phyloP scores from a whole-genome alignment of 2,797 vertebrate genomes.

The Chromobotia macracanthus region DNA sequence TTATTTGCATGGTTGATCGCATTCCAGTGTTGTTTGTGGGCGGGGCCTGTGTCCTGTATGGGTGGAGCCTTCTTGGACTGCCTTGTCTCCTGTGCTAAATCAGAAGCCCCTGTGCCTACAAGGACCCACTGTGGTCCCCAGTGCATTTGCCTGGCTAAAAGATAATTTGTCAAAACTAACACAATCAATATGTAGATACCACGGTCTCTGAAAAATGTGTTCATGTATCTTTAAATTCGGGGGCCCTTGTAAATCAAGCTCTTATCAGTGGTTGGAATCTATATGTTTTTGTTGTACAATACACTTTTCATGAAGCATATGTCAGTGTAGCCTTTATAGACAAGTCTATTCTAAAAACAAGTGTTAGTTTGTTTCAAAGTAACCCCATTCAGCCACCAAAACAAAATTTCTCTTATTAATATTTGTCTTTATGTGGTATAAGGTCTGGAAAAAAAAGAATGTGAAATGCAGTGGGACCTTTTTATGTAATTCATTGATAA shows the following conservation, averaged over 20 bases:
- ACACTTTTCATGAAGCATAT: constrained; percentile 66
- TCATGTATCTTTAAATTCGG: constrained; percentile 52
- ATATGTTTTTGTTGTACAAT: constrained; percentile 74
- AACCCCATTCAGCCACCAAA: constrained; percentile 47
- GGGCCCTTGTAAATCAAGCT: constrained; percentile 57
- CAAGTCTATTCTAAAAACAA: constrained; percentile 69
- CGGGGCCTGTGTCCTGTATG: constrained; percentile 33
- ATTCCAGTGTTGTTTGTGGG: constrained; percentile 63
- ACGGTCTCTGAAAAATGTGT: constrained; percentile 61
- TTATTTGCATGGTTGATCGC: constrained; percentile 67
- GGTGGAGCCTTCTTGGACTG: constrained; percentile 29
- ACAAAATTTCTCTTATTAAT: constrained; percentile 35
- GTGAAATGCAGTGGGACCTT: constrained; percentile 51
- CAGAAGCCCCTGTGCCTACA: constrained; percentile 36
- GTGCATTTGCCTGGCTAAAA: constrained; percentile 42
- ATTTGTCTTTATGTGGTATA: constrained; percentile 41
- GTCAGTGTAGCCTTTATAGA: constrained; percentile 73
- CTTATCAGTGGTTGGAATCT: constrained; percentile 65
- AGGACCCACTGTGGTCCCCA: constrained; percentile 45
- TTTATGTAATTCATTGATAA: constrained; percentile 56
- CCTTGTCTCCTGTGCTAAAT: constrained; percentile 50
- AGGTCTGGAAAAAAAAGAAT: constrained; percentile 47
- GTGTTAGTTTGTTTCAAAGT: constrained; percentile 62
- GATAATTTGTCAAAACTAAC: constrained; percentile 50
- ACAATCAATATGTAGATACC: constrained; percentile 76